phyloP scores from a whole-genome alignment of 2,888 invertebrate genomes.

The Dichetophora obliterata region DNA sequence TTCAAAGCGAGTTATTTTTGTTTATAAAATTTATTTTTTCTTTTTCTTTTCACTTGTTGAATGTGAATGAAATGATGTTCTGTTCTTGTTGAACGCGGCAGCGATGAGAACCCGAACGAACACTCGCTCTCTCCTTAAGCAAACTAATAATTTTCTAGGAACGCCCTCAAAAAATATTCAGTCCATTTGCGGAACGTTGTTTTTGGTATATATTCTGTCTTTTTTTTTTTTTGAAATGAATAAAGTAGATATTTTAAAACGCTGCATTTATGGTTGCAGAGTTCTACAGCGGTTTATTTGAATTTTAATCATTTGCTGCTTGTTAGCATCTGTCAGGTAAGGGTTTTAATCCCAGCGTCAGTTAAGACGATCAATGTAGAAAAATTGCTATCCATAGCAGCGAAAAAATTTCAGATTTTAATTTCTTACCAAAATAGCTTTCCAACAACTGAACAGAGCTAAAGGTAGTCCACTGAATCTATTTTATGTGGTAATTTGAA shows the following conservation, averaged over 20 bases:
- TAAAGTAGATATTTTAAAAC: neutral
- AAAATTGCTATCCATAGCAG: too few species aligned
- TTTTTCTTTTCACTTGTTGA: constrained; percentile 31
- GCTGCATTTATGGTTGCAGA: neutral
- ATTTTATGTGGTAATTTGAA: too few species aligned
- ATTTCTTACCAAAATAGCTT: too few species aligned
- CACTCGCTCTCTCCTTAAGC: constrained; percentile 53
- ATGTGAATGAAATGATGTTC: constrained; percentile 20
- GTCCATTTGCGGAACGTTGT: constrained; percentile 19
- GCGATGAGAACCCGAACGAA: neutral
- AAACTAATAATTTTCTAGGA: constrained; percentile 63
- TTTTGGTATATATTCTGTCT: neutral
- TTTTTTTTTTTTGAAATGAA: neutral
- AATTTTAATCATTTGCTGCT: constrained; percentile 24
- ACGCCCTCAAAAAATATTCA: constrained; percentile 54
- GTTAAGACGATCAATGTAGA: neutral
- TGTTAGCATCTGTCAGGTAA: constrained; percentile 17
- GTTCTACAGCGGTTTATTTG: neutral
- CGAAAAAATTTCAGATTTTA: too few species aligned
- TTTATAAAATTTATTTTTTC: constrained; percentile 47
- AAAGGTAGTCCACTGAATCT: too few species aligned
- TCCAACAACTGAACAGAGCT: too few species aligned
- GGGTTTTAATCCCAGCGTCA: neutral
- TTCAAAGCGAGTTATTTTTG: constrained; percentile 49
- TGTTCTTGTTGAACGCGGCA: constrained; percentile 24